Base-by-base conservation (phyloP, 1,140 invertebrate genomes). In the Drosophila athabasca region DNA sequence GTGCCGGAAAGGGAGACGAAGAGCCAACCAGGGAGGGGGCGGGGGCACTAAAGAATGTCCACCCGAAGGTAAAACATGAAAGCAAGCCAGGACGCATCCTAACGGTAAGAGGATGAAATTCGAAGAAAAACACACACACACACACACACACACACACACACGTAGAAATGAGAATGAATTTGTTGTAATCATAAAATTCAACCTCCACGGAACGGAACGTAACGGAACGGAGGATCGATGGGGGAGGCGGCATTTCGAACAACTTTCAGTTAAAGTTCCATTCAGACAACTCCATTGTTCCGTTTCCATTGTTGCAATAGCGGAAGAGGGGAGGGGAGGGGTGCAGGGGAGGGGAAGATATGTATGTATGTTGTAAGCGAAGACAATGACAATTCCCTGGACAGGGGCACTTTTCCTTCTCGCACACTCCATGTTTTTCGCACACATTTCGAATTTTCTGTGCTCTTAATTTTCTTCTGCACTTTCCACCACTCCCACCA, bases 341-440 rank as follows among this genome's bases (percentile, higher is more conserved):
- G 48, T 41, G 41, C n/a, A n/a, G 54, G 22, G 35, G 17, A 13
- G 26, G 66, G 24, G 24, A 35, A 43, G 70, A 66, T 66, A 35
- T 70, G 67, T 66, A 35, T 70, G 67, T 19, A 19, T 19, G 17
- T 66, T 65, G 71, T 29, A 44, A 45, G 53, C 35, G 61, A 66
- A 75, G 62, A 75, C 71, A 75, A 75, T 75, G 71, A 75, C 72
- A 75, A 50, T 75, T 58, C 70, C 72, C 61, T 17, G 71, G 53
- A 9, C 11, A 49, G 26, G 41, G 41, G n/a, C 9, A 44, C 31
- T 41, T n/a, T 46, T 13, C 57, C 17, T 39, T 54, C 19, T 49
- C 17, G 29, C 29, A n/a, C 15, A 46, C 44, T 22, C 29, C 54
- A 75, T 39, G 49, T 66, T 65, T 35, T 58, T 52, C 53, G 15